These are phyloP conservation scores for Holacanthus passer DNA, from an alignment of 2,113 vertebrate genomes.

Conservation along the genomic window DNA sequence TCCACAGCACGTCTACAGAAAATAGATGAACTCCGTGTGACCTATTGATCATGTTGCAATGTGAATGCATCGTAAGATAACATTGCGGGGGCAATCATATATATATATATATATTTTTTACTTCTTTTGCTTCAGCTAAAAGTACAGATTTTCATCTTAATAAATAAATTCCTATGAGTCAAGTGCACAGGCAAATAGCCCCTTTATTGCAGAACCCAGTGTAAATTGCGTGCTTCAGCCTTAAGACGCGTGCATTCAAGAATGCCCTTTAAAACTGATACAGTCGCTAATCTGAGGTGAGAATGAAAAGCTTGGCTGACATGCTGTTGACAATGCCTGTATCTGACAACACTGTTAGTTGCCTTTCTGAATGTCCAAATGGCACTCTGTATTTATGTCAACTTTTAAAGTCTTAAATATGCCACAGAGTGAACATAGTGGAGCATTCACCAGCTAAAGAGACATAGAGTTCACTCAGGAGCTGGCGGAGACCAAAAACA, in stretches of 20 bases:
- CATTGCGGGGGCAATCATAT: neutral
- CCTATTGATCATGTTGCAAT: neutral
- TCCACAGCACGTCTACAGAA: neutral
- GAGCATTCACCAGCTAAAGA: too few species aligned
- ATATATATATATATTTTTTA: too few species aligned
- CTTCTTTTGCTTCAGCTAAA: neutral
- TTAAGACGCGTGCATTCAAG: neutral
- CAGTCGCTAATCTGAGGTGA: neutral
- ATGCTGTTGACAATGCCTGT: neutral
- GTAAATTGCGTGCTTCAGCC: neutral
- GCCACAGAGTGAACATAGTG: too few species aligned
- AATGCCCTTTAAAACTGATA: neutral
- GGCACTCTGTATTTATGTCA: neutral
- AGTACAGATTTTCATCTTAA: neutral
- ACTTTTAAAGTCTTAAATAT: conserved; percentile 6
- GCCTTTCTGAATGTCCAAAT: neutral
- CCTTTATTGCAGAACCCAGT: neutral
- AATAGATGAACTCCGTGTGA: neutral
- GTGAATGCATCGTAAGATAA: neutral
- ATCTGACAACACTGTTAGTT: neutral
- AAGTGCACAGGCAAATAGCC: neutral
- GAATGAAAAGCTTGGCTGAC: conserved; percentile 17
- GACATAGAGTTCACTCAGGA: too few species aligned
- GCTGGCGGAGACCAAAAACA: too few species aligned
- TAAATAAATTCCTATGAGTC: neutral